Evolutionary conservation across 2,888 invertebrate species (phyloP).

Genomic region (Notocelia uddmanniana): DNA sequence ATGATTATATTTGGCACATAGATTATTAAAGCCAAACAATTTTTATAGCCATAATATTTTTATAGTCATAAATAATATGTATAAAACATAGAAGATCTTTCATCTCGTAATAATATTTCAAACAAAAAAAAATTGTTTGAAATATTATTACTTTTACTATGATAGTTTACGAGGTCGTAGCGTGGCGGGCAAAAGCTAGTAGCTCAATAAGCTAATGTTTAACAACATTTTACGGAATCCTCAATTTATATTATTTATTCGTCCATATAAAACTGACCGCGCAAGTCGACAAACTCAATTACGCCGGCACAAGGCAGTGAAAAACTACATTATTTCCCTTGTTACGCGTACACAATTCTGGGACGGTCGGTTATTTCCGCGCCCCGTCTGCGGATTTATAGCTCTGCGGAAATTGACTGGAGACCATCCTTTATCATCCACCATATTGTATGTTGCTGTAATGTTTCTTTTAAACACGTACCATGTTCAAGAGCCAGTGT

Average conservation of each 20-base stretch:
- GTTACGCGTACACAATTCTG: conserved; percentile 27
- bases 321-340: conserved; percentile 38
- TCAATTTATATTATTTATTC: neutral
- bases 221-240: neutral
- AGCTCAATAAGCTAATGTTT: neutral
- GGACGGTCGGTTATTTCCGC: conserved; percentile 27
- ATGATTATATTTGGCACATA: no score
- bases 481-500: no score
- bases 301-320: conserved; percentile 25
- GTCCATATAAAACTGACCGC: conserved; percentile 14
- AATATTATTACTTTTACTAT: no score
- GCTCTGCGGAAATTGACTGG: conserved; percentile 34
- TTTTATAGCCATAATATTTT: no score
- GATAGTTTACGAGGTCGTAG: neutral
- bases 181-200: neutral
- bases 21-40: no score
- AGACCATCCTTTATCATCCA: conserved; percentile 30
- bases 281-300: conserved; percentile 15
- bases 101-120: no score
- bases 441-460: conserved; percentile 1
- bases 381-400: conserved; percentile 20
- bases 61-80: no score
- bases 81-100: no score
- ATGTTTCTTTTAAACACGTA: conserved; percentile 22
- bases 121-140: no score